A percentile compares a stretch with the other conserved stretches of the same genome.
These are phyloP conservation scores for Tinea pellionella DNA, from an alignment of 2,888 invertebrate species.

Conservation along the genomic window DNA sequence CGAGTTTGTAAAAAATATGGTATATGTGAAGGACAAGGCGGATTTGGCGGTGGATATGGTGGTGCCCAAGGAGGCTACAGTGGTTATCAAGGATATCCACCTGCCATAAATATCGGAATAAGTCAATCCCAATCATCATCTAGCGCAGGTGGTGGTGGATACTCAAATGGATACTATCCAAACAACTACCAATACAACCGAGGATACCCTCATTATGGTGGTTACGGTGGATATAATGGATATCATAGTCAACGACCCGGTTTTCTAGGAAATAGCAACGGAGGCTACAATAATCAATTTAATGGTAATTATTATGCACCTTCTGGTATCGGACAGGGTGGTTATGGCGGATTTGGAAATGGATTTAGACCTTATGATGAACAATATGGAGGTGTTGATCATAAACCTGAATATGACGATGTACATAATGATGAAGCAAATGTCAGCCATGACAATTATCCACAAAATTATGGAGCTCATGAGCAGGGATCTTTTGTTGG, in stretches of 20 bases:
- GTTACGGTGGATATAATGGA: constrained; percentile 25
- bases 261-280: constrained; percentile 38
- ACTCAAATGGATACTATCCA: constrained; percentile 35
- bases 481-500: constrained; percentile 11
- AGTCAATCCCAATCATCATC: constrained; percentile 57
- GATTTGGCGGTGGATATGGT: constrained; percentile 17
- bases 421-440: constrained; percentile 17
- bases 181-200: constrained; percentile 37
- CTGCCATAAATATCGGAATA: constrained; percentile 54
- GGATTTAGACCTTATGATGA: constrained; percentile 2
- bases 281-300: constrained; percentile 45
- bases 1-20: constrained; percentile 38
- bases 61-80: constrained; percentile 21
- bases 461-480: constrained; percentile 15
- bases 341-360: constrained; percentile 18
- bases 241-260: constrained; percentile 29
- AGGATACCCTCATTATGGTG: constrained; percentile 23
- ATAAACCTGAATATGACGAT: constrained; percentile 1
- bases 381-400: not conserved
- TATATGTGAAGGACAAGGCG: constrained; percentile 27
- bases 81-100: constrained; percentile 27
- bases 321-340: constrained; percentile 22
- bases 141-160: constrained; percentile 42
- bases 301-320: constrained; percentile 50
- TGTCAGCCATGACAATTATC: constrained; percentile 19